Percentiles rank a stretch among this genome's conserved stretches.
phyloP scores from a whole-genome alignment of 1,140 invertebrate species.

The Heliothis subflexa region DNA sequence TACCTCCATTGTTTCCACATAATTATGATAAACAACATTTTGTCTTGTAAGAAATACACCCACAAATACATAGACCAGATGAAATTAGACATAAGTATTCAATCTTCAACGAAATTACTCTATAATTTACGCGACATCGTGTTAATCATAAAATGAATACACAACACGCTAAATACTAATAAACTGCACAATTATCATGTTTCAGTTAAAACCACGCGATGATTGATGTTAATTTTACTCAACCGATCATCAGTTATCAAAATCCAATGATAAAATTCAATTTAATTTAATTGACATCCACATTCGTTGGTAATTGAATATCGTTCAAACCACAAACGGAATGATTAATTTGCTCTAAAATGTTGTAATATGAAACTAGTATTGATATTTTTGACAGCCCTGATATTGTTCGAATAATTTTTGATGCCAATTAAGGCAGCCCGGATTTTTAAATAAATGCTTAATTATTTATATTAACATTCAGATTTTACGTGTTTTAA shows the following conservation, averaged over 20 bases:
- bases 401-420: constrained; percentile 34
- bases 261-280: constrained; percentile 34
- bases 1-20: constrained; percentile 20
- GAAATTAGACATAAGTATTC: too few species aligned
- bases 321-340: constrained; percentile 23
- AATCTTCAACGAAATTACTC: too few species aligned
- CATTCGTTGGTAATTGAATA: constrained; percentile 21
- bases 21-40: constrained; percentile 6
- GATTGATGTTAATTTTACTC: constrained; percentile 30
- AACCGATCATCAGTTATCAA: constrained; percentile 24
- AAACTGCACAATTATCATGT: not conserved
- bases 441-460: constrained; percentile 39
- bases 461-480: constrained; percentile 28
- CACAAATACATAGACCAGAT: too few species aligned
- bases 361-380: not conserved
- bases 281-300: constrained; percentile 30
- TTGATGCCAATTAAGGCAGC: constrained; percentile 36
- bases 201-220: constrained; percentile 12
- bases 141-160: not conserved
- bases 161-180: not conserved
- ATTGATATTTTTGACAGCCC: constrained; percentile 18
- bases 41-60: not conserved
- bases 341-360: constrained; percentile 36
- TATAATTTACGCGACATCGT: too few species aligned
- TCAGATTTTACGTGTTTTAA: not conserved